A percentile compares a stretch with the other conserved stretches of the same genome.
These are phyloP conservation scores for Procambarus virginalis DNA, from an alignment of 1,140 invertebrate genomes.

Conservation along the genomic window DNA sequence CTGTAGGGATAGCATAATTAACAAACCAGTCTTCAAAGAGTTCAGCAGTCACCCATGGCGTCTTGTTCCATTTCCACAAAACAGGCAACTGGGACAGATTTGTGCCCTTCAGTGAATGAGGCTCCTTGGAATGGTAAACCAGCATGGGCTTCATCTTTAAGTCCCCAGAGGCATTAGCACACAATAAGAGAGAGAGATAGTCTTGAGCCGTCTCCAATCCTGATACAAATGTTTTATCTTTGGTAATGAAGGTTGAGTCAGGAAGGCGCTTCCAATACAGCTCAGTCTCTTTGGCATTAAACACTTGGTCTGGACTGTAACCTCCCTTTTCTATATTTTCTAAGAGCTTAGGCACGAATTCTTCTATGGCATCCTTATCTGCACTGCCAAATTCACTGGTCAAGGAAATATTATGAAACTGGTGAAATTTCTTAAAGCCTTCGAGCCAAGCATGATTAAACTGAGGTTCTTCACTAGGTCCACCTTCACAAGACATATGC, in stretches of 20 bases:
- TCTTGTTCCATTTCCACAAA: slow-evolving; percentile 5
- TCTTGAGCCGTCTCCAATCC: not conserved
- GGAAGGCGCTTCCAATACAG: slow-evolving; percentile 9
- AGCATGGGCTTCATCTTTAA: slow-evolving; percentile 3
- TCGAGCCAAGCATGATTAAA: not conserved
- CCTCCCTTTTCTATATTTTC: not conserved
- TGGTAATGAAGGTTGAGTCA: not conserved
- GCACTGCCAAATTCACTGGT: not conserved
- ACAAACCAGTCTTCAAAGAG: slow-evolving; percentile 33
- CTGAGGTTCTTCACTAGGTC: not conserved
- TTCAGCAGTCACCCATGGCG: slow-evolving; percentile 15
- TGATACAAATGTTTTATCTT: not conserved
- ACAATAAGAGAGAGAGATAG: not conserved
- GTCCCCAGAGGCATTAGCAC: slow-evolving; percentile 22
- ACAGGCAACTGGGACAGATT: not conserved
- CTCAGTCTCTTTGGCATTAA: slow-evolving; percentile 15
- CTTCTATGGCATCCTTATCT: not conserved
- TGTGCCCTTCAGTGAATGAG: not conserved
- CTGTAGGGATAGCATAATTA: slow-evolving; percentile 19
- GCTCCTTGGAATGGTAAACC: slow-evolving; percentile 11
- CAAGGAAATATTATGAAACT: not conserved
- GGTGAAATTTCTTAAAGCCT: not conserved
- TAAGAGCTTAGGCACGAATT: not conserved
- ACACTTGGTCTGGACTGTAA: not conserved
- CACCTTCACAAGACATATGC: slow-evolving; percentile 7